phyloP scores from a whole-genome alignment of 2,113 vertebrate species.

The Zosterops lateralis region DNA sequence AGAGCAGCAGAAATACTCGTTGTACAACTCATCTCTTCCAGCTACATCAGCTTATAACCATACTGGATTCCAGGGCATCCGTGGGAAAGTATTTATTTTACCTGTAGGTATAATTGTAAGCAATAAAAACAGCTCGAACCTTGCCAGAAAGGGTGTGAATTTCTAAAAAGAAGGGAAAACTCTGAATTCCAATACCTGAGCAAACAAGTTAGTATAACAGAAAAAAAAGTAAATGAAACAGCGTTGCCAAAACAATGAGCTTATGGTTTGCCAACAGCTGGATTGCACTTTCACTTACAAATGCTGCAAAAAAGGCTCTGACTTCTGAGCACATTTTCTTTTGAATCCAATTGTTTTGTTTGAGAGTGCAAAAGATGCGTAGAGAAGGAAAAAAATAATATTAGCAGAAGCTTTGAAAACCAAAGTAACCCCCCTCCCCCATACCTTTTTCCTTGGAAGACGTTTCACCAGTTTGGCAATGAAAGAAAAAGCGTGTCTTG shows the following conservation, averaged over 20 bases:
- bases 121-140: slow-evolving; percentile 67
- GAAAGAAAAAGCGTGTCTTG: not conserved
- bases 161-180: slow-evolving; percentile 70
- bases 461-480: not conserved
- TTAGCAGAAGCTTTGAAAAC: not conserved
- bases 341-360: not conserved
- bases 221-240: slow-evolving; percentile 41
- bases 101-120: slow-evolving; percentile 74
- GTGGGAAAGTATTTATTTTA: slow-evolving; percentile 78
- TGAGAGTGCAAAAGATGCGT: not conserved
- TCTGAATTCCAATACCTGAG: slow-evolving; percentile 75
- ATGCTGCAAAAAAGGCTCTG: not conserved
- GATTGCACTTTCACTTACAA: slow-evolving; percentile 62
- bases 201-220: slow-evolving; percentile 72
- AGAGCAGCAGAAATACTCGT: slow-evolving; percentile 67
- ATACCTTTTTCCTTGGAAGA: not conserved
- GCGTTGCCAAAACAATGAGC: slow-evolving; percentile 70
- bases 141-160: slow-evolving; percentile 74
- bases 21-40: slow-evolving; percentile 57
- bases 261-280: slow-evolving; percentile 65
- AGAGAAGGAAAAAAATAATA: not conserved
- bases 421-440: not conserved
- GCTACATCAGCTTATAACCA: slow-evolving; percentile 47
- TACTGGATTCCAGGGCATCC: slow-evolving; percentile 63
- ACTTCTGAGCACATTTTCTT: slow-evolving; percentile 40